These are phyloP conservation scores for Rhyacichthys aspro DNA, from an alignment of 2,797 vertebrate species.

Conservation along the genomic window DNA sequence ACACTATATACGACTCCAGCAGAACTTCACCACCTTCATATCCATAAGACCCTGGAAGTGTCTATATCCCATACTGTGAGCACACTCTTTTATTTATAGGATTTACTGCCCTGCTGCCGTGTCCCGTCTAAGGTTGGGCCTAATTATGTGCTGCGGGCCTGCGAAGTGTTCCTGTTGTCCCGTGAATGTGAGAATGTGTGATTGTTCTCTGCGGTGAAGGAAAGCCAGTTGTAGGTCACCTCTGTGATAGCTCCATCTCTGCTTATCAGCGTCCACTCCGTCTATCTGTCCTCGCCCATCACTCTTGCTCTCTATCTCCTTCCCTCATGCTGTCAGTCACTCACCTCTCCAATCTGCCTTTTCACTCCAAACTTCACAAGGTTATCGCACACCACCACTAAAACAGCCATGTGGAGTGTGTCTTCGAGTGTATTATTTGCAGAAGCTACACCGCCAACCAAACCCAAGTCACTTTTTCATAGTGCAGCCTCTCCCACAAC, in stretches of 20 bases:
- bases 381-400: conserved; percentile 60
- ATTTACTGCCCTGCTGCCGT: conserved; percentile 16
- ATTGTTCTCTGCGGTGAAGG: conserved; percentile 39
- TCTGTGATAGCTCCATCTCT: conserved; percentile 69
- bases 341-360: conserved; percentile 67
- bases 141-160: conserved; percentile 28
- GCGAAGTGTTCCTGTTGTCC: conserved; percentile 26
- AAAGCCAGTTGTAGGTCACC: conserved; percentile 67
- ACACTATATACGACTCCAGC: too few relatives aligned
- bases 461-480: conserved; percentile 37
- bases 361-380: conserved; percentile 67
- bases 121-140: conserved; percentile 13
- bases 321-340: conserved; percentile 58
- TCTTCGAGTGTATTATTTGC: conserved; percentile 38
- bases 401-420: conserved; percentile 27
- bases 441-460: conserved; percentile 43
- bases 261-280: conserved; percentile 67
- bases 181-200: conserved; percentile 21
- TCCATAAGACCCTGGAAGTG: too few relatives aligned
- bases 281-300: conserved; percentile 72
- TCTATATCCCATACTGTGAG: conserved; percentile 1
- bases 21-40: too few relatives aligned
- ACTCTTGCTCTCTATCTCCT: conserved; percentile 61
- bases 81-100: conserved; percentile 2
- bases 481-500: conserved; percentile 24